These are phyloP conservation scores for Hyphantria cunea DNA, from an alignment of 1,140 invertebrate species.

Conservation along the genomic window DNA sequence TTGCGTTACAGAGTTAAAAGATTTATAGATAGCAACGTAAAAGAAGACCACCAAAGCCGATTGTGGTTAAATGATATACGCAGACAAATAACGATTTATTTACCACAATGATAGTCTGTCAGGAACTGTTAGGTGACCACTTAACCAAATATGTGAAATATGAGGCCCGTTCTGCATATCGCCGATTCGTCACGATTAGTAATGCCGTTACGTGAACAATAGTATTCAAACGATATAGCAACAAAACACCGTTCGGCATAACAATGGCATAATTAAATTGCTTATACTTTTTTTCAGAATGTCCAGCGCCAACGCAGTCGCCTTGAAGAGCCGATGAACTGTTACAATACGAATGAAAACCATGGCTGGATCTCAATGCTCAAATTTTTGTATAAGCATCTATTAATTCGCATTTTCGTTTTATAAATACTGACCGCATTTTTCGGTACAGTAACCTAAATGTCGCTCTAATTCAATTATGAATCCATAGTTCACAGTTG, in stretches of 20 bases:
- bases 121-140: slow-evolving; percentile 35
- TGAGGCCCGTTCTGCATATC: slow-evolving; percentile 31
- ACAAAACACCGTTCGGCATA: slow-evolving; percentile 11
- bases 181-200: slow-evolving; percentile 39
- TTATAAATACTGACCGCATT: background rate
- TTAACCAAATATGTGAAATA: slow-evolving; percentile 42
- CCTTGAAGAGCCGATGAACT: slow-evolving; percentile 38
- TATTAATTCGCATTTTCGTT: background rate
- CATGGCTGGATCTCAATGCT: slow-evolving; percentile 38
- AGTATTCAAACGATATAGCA: slow-evolving; percentile 21
- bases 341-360: slow-evolving; percentile 31
- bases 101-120: slow-evolving; percentile 22
- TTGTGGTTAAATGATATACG: too few species aligned
- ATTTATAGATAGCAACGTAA: slow-evolving; percentile 2
- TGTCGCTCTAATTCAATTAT: too few species aligned
- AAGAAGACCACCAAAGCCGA: background rate
- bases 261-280: slow-evolving; percentile 28
- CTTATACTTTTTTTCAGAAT: slow-evolving; percentile 77
- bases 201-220: slow-evolving; percentile 43
- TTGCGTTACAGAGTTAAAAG: background rate
- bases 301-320: slow-evolving; percentile 74
- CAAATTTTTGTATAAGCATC: slow-evolving; percentile 15
- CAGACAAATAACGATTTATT: slow-evolving; percentile 1
- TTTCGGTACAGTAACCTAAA: background rate
- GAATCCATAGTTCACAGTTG: too few species aligned